Evolutionary conservation across 2,113 vertebrate species (phyloP).

Genomic region (Clinocottus analis): DNA sequence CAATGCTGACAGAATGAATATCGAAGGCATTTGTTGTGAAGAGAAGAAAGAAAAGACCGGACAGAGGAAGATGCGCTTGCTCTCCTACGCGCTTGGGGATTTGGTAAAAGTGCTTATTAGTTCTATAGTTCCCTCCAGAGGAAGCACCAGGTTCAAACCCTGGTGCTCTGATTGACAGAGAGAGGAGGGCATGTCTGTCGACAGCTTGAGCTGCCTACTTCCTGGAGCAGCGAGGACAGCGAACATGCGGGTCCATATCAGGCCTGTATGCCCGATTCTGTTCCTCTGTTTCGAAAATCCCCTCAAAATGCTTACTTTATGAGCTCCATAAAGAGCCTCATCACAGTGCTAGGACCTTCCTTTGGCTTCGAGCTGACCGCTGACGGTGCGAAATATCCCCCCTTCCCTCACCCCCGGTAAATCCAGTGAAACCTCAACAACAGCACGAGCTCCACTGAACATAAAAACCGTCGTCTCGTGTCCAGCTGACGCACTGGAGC

Average conservation of each 20-base stretch:
- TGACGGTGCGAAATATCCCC: slow-evolving; percentile 19
- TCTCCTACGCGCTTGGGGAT: slow-evolving; percentile 36
- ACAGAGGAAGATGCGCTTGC: slow-evolving; percentile 51
- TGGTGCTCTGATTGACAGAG: slow-evolving; percentile 9
- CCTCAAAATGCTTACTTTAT: slow-evolving; percentile 29
- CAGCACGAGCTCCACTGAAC: slow-evolving; percentile 11
- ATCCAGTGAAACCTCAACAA: slow-evolving; percentile 11
- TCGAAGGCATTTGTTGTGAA: slow-evolving; percentile 60
- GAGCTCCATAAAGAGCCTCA: slow-evolving; percentile 37
- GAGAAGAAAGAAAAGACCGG: slow-evolving; percentile 36
- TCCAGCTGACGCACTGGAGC: slow-evolving; percentile 51
- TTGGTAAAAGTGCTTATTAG: slow-evolving; percentile 69
- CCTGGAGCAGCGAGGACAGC: slow-evolving; percentile 5
- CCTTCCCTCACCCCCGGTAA: too few species aligned
- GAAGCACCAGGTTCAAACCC: slow-evolving; percentile 21
- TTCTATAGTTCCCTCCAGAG: slow-evolving; percentile 25
- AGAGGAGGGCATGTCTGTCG: slow-evolving; percentile 39
- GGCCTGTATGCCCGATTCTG: slow-evolving; percentile 6
- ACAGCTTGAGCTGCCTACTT: slow-evolving; percentile 18
- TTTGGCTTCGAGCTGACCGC: slow-evolving; percentile 46
- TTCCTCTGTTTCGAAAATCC: background rate
- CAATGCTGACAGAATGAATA: slow-evolving; percentile 45
- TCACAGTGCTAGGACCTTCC: slow-evolving; percentile 79
- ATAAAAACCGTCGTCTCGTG: slow-evolving; percentile 24
- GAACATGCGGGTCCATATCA: slow-evolving; percentile 26